Percentiles rank a stretch among this genome's conserved stretches.
phyloP scores from a whole-genome alignment of 2,888 invertebrate genomes.

The Acleris literana region DNA sequence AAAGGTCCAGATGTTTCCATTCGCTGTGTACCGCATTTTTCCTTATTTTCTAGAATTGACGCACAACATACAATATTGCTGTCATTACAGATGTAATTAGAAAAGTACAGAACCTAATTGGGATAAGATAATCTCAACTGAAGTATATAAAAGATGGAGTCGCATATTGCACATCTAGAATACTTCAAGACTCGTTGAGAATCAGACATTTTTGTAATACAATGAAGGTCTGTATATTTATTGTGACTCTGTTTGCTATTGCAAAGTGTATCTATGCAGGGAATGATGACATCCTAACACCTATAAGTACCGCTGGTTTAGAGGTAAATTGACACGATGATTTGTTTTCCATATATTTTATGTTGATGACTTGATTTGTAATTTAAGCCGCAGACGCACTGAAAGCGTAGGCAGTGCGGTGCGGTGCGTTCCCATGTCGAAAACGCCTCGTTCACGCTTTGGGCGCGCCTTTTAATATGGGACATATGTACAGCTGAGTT shows the following conservation, averaged over 20 bases:
- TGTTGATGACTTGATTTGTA: background rate
- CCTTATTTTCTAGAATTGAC: background rate
- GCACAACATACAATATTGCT: background rate
- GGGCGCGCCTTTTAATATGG: too few species aligned
- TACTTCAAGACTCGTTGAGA: conserved; percentile 1
- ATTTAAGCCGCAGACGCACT: too few species aligned
- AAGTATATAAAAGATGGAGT: conserved; percentile 24
- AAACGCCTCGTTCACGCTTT: too few species aligned
- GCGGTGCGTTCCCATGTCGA: too few species aligned
- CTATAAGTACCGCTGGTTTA: conserved; percentile 9
- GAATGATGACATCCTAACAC: conserved; percentile 17
- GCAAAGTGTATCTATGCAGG: conserved; percentile 7
- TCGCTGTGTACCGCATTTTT: background rate
- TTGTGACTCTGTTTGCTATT: conserved; percentile 6
- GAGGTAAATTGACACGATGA: conserved; percentile 19
- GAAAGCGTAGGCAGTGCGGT: too few species aligned
- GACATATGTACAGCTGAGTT: too few species aligned
- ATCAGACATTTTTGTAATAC: background rate
- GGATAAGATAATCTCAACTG: conserved; percentile 18
- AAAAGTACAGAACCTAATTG: conserved; percentile 30
- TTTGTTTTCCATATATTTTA: conserved; percentile 3
- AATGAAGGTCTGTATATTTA: conserved; percentile 1
- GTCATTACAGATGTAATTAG: conserved; percentile 17
- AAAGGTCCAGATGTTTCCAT: background rate
- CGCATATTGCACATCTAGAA: conserved; percentile 8